Evolutionary conservation across 2,113 vertebrate species (phyloP).

Genomic region (Mystacornis crossleyi): DNA sequence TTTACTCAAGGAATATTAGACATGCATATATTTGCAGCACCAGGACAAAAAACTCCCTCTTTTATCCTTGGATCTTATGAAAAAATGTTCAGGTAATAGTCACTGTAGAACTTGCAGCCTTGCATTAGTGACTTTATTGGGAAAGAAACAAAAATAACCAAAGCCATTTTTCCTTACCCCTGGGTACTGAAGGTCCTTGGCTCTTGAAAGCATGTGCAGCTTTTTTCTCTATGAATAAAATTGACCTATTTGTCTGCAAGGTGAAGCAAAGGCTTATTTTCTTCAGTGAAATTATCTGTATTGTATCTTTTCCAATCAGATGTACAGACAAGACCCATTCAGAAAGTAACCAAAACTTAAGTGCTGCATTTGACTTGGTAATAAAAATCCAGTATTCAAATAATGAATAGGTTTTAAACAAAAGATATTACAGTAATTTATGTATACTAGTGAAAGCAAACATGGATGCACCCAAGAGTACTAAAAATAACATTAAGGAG

Average conservation of each 20-base stretch:
- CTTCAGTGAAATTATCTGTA: neutral
- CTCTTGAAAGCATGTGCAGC: neutral
- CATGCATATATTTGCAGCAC: neutral
- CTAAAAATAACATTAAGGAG: neutral
- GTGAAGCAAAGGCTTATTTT: constrained; percentile 6
- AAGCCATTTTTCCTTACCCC: neutral
- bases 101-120: neutral
- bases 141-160: constrained; percentile 24
- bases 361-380: neutral
- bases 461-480: neutral
- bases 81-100: neutral
- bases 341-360: neutral
- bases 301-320: neutral
- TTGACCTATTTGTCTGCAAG: constrained; percentile 33
- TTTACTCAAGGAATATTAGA: neutral
- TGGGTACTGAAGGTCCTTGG: constrained; percentile 1
- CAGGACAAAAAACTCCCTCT: neutral
- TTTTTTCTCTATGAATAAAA: constrained; percentile 45
- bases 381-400: neutral
- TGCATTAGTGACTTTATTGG: neutral
- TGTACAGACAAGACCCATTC: neutral
- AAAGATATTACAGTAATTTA: neutral
- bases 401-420: neutral
- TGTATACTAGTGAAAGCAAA: neutral
- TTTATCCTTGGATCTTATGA: neutral